Conservation (phyloP, 2,113 vertebrate species). For the Nannobrachium achirus region DNA sequence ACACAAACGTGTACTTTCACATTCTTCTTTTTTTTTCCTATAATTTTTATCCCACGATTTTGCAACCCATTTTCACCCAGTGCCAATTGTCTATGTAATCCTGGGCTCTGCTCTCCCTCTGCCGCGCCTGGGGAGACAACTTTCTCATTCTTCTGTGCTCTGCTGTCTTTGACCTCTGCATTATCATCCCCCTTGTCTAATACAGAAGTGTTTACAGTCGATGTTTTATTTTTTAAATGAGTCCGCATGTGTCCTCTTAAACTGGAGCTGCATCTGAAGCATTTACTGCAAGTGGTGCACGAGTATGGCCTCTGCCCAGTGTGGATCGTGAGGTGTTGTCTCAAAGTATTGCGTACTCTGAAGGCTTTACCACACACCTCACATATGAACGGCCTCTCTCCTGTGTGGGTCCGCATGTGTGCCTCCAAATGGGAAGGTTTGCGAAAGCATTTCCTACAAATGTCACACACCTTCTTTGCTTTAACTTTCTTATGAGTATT, state of each 20-base stretch:
- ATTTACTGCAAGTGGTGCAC: conserved; percentile 55
- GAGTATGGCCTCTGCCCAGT: conserved; percentile 68
- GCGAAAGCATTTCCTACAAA: conserved; percentile 61
- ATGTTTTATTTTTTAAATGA: conserved; percentile 19
- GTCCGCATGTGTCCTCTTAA: conserved; percentile 48
- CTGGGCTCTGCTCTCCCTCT: too few species aligned
- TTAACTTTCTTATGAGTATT: conserved; percentile 52
- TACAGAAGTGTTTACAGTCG: rapidly evolving
- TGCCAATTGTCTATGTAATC: too few species aligned
- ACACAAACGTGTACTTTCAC: conserved; percentile 52
- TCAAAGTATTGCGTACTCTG: conserved; percentile 67
- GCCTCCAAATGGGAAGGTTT: conserved; percentile 49
- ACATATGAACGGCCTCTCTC: conserved; percentile 66
- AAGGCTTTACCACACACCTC: conserved; percentile 60
- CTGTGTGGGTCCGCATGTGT: conserved; percentile 62
- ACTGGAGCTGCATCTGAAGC: conserved; percentile 55
- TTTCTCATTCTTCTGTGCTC: too few species aligned
- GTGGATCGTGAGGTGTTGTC: conserved; percentile 65
- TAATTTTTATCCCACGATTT: too few species aligned
- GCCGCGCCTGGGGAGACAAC: too few species aligned
- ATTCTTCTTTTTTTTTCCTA: too few species aligned
- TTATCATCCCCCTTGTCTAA: not conserved
- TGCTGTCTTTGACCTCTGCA: too few species aligned
- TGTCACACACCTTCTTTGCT: conserved; percentile 52
- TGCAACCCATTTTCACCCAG: too few species aligned